Conservation (phyloP, 2,797 vertebrate species). For the Vipera ursinii region DNA sequence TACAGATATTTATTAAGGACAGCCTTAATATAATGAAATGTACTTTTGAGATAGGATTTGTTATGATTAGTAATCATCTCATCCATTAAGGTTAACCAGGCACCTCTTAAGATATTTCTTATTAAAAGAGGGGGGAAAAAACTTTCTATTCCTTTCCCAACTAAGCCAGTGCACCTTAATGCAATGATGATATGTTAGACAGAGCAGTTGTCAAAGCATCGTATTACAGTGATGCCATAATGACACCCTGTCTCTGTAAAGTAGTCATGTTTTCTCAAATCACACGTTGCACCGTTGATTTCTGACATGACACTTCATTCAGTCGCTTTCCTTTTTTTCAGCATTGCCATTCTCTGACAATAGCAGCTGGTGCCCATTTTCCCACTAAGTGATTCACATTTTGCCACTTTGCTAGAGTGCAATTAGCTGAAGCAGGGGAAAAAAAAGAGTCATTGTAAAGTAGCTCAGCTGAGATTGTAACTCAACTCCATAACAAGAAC, state of each 20-base stretch:
- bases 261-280: conserved; percentile 89
- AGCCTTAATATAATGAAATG: conserved; percentile 12
- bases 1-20: conserved; percentile 12
- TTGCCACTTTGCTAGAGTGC: conserved; percentile 74
- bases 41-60: conserved; percentile 37
- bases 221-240: conserved; percentile 89
- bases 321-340: conserved; percentile 68
- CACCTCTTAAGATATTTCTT: conserved; percentile 70
- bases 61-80: conserved; percentile 53
- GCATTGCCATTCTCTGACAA: conserved; percentile 71
- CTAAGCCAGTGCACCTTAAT: conserved; percentile 87
- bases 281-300: conserved; percentile 84
- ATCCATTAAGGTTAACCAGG: conserved; percentile 71
- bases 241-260: conserved; percentile 93
- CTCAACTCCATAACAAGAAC: conserved; percentile 51
- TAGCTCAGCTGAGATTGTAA: conserved; percentile 56
- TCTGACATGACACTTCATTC: conserved; percentile 81
- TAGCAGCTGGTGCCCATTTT: conserved; percentile 79
- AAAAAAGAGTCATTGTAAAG: conserved; percentile 56
- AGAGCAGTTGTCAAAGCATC: conserved; percentile 88
- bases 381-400: conserved; percentile 76
- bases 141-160: conserved; percentile 71
- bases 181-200: conserved; percentile 95
- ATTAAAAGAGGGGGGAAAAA: conserved; percentile 67
- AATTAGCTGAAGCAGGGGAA: conserved; percentile 73